Percentiles rank a stretch among this genome's conserved stretches.
These are phyloP conservation scores for Stegastes partitus DNA, from an alignment of 2,113 vertebrate species.

Conservation along the genomic window DNA sequence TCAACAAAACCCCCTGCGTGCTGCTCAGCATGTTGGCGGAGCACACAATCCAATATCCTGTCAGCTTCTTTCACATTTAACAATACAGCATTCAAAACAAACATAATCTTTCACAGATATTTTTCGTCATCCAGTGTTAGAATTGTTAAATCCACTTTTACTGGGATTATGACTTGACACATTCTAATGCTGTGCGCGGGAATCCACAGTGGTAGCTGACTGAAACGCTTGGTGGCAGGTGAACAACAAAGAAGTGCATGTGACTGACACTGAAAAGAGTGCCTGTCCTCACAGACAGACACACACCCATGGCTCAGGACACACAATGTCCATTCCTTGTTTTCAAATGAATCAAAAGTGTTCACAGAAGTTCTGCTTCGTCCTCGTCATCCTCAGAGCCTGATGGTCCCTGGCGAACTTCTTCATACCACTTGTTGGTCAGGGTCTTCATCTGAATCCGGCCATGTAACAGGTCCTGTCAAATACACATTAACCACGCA, in stretches of 20 bases:
- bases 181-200: background rate
- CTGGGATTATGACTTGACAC: conserved; percentile 11
- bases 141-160: conserved; percentile 19
- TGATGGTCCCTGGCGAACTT: conserved; percentile 96
- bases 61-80: conserved; percentile 20
- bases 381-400: conserved; percentile 97
- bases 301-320: conserved; percentile 7
- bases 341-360: background rate
- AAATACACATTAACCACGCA: background rate
- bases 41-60: background rate
- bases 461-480: conserved; percentile 93
- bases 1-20: background rate
- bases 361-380: conserved; percentile 93
- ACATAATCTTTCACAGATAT: conserved; percentile 2
- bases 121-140: conserved; percentile 28
- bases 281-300: background rate
- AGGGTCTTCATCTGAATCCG: conserved; percentile 99
- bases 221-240: conserved; percentile 15
- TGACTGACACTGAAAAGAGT: conserved; percentile 25
- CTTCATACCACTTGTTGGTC: conserved; percentile 99
- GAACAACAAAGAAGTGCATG: conserved; percentile 16
- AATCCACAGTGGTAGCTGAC: conserved; percentile 12
- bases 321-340: conserved; percentile 26
- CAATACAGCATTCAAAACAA: conserved; percentile 19
- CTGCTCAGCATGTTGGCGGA: background rate